Evolutionary conservation across 2,888 invertebrate species (phyloP).

Genomic region (Rhagophthalmus giganteus): DNA sequence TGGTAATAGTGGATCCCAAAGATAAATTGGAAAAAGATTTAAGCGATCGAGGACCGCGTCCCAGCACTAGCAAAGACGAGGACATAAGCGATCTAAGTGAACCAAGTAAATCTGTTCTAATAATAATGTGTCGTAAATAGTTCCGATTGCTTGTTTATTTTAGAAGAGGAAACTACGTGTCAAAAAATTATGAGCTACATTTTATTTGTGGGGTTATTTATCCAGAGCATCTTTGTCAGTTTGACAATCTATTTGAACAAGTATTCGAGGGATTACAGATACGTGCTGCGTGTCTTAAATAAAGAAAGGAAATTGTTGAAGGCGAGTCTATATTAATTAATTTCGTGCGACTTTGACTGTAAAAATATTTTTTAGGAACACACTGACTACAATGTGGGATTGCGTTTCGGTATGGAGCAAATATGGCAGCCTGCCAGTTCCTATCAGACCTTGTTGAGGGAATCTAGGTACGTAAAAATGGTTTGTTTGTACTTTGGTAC

Average conservation of each 20-base stretch:
- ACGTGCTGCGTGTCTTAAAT: conserved; percentile 85
- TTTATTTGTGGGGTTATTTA: conserved; percentile 68
- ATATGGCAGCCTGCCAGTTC: conserved; percentile 63
- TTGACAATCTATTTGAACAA: conserved; percentile 81
- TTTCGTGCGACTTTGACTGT: no score
- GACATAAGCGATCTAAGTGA: conserved; percentile 47
- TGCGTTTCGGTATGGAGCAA: conserved; percentile 66
- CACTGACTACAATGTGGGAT: conserved; percentile 69
- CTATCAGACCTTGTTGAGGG: conserved; percentile 47
- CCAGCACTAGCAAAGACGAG: conserved; percentile 51
- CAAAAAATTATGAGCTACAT: conserved; percentile 60
- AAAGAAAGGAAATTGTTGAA: conserved; percentile 88
- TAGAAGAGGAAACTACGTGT: conserved; percentile 35
- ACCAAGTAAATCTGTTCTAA: conserved; percentile 39
- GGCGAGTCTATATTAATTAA: no score
- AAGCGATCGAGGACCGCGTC: conserved; percentile 44
- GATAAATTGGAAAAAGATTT: conserved; percentile 7
- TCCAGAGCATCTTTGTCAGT: conserved; percentile 79
- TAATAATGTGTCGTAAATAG: background rate
- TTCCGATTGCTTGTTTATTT: background rate
- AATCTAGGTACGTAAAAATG: conserved; percentile 45
- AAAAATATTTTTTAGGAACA: conserved; percentile 74
- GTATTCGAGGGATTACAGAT: conserved; percentile 92
- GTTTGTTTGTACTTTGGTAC: conserved; percentile 10
- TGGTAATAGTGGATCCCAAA: conserved; percentile 16